phyloP scores from a whole-genome alignment of 2,113 vertebrate species.

The Bothrops jararaca region DNA sequence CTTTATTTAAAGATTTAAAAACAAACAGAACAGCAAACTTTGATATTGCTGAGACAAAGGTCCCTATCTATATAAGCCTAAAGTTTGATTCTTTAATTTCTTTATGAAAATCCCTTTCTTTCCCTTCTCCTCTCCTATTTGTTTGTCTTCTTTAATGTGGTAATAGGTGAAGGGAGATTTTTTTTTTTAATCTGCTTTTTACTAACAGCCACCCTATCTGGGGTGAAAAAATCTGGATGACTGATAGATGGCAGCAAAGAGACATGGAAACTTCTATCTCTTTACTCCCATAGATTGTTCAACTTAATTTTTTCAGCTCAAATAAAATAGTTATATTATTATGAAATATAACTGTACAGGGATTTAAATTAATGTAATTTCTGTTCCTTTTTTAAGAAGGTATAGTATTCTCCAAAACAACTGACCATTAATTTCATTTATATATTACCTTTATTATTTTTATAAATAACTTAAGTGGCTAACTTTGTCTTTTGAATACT shows the following conservation, averaged over 20 bases:
- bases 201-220: neutral
- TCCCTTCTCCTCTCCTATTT: neutral
- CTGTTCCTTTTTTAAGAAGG: neutral
- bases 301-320: neutral
- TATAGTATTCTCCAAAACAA: neutral
- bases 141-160: neutral
- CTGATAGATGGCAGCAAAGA: neutral
- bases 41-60: neutral
- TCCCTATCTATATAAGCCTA: neutral
- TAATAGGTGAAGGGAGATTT: neutral
- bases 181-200: neutral
- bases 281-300: neutral
- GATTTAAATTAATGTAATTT: neutral
- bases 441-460: neutral
- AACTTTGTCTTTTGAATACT: no score
- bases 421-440: neutral
- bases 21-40: neutral
- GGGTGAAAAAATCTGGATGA: neutral
- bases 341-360: neutral
- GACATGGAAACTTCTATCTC: neutral
- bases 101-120: neutral
- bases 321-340: neutral
- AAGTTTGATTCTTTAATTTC: neutral
- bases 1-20: neutral
- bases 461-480: neutral